A percentile compares a stretch with the other conserved stretches of the same genome.
These are phyloP conservation scores for Apamea crenata DNA, from an alignment of 2,888 invertebrate species.

Conservation along the genomic window DNA sequence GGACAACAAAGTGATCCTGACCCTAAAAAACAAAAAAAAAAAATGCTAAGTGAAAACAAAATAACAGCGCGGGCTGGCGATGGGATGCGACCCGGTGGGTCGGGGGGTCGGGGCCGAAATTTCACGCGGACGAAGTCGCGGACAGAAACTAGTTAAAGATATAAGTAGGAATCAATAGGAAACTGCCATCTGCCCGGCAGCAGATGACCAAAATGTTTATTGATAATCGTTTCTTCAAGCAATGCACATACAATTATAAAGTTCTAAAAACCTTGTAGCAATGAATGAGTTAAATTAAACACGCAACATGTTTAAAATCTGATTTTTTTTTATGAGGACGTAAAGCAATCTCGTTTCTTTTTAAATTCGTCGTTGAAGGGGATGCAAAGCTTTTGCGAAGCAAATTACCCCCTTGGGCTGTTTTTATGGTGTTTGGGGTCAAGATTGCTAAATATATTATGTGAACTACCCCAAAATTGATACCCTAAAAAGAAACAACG, in stretches of 20 bases:
- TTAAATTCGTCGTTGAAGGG: conserved; percentile 38
- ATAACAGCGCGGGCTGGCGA: neutral
- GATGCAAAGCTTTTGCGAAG: conserved; percentile 50
- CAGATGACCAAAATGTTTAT: neutral
- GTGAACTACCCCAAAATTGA: conserved; percentile 39
- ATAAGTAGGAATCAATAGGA: neutral
- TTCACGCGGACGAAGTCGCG: neutral
- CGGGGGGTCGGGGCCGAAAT: neutral
- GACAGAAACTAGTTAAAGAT: neutral
- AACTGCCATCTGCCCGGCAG: neutral
- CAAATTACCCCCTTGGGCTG: conserved; percentile 49
- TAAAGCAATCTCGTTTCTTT: conserved; percentile 34
- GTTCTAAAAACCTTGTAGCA: neutral
- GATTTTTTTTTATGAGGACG: conserved; percentile 21
- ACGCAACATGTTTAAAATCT: conserved; percentile 36
- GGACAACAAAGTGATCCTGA: too few relatives aligned
- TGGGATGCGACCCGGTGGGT: neutral
- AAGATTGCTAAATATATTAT: conserved; percentile 53
- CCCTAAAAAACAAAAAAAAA: too few relatives aligned
- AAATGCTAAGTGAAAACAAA: neutral
- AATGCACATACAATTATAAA: neutral
- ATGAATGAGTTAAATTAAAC: neutral
- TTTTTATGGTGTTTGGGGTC: conserved; percentile 49
- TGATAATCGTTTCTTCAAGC: neutral
- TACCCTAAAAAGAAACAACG: conserved; percentile 26